Base-by-base conservation (phyloP, 2,888 invertebrate genomes). In the Callimorpha dominula region DNA sequence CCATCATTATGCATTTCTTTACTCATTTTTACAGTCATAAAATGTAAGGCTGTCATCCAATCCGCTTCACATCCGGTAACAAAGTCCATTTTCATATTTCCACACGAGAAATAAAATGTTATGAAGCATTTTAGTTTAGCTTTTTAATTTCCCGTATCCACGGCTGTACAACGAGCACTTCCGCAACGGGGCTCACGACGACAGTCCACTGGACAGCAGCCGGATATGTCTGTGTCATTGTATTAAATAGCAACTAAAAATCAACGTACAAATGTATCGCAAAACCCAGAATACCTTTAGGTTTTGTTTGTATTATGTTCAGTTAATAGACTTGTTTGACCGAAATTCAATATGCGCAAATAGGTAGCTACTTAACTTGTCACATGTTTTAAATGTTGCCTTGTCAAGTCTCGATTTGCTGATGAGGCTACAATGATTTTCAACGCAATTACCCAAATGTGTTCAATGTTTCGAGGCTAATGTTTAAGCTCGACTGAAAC, bases 61-160 rank as follows among this genome's bases (percentile, higher is more conserved):
- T 60, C 12, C 20, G 20, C 5, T 20, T 14, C 31, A 57, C n/a
- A 9, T 66, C 65, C 71, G 43, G 17, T 20, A 40, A 50, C 42
- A 15, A 60, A 31, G 49, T 42, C 31, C 15, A 49, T 46, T 49
- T 54, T n/a, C 43, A 46, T 43, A 62, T 15, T 40, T 43, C 42
- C 20, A 14, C 31, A 54, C 0, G 20, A 52, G 43, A 46, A 17
- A 43, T 43, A 14, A 68, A 62, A 64, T 64, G 12, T 60, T 54
- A 64, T 49, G 17, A 52, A 50, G 40, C 15, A 49, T 43, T 62
- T 54, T 31, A 31, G 31, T 31, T 31, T 31, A 31, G 31, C 69
- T 42, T 65, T 70, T 68, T 69, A 69, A 74, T 74, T 74, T 74
- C 70, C 74, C n/a, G 54, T 65, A 57, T n/a, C 63, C 64, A 71